Evolutionary conservation across 2,113 vertebrate species (phyloP), one percentile per base, ranked within the genome.

Genomic region (Xiphias gladius): DNA sequence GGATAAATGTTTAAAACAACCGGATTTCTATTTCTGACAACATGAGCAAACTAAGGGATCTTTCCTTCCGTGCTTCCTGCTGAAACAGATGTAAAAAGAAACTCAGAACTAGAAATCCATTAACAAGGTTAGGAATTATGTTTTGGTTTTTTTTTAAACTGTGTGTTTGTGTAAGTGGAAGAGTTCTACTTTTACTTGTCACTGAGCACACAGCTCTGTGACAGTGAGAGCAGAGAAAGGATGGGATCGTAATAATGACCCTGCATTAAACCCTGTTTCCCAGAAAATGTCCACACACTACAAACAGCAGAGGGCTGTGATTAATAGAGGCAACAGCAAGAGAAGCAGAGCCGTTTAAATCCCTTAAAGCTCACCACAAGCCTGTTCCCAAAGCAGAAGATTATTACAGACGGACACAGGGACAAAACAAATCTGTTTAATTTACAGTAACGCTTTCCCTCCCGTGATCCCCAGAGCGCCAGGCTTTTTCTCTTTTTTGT

Each of bases 301-400:
- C 67, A 52, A 35, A 75, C 61, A 73, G 66, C 55, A 24, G 69
- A 67, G 73, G 32, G 43, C 58, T 68, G 73, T 82, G 89, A 95
- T 91, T 94, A 93, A 84, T 70, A 43, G 61, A 82, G 62, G 59
- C 79, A 76, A 58, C 85, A 73, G 64, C 48, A 41, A 79, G 63
- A 83, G 48, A 80, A 85, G 83, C 55, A 30, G 68, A 92, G 86
- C 55, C 76, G 74, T 59, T 72, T 80, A 92, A 94, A 92, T 90
- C 94, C 91, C 62, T 85, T 84, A 82, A 86, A 92, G 88, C 91
- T 91, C 22, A 22, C 64, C 59, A 73, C 81, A 62, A 72, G 82
- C 11, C 89, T 90, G 30, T 77, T 79, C 61, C 30, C 52, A 55
- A 59, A 87, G 74, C 76, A 69, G 71, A 78, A 88, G 89, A 93